Evolutionary conservation across 2,113 vertebrate species (phyloP).

Genomic region (Leucopsar rothschildi): DNA sequence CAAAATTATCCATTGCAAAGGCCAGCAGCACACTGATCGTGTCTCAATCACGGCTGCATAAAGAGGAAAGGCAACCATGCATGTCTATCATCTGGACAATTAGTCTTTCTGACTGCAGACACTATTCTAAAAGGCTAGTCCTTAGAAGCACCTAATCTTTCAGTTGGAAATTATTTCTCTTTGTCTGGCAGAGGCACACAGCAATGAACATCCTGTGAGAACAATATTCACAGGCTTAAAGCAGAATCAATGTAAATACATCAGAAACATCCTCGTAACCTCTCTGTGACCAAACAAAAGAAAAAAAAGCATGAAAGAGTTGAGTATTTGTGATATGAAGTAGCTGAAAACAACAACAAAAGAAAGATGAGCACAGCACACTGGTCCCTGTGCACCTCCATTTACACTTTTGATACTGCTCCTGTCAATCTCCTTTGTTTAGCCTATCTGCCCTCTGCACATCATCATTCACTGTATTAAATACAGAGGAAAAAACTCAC

Average conservation of each 20-base stretch:
- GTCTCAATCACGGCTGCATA: conserved; percentile 54
- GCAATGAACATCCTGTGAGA: not conserved
- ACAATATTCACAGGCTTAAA: not conserved
- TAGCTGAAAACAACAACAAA: not conserved
- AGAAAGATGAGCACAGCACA: not conserved
- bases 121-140: conserved; percentile 21
- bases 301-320: not conserved
- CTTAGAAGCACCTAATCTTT: conserved; percentile 44
- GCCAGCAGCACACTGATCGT: conserved; percentile 39
- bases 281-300: not conserved
- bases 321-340: not conserved
- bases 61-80: conserved; percentile 55
- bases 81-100: conserved; percentile 56
- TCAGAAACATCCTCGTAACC: not conserved
- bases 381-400: not conserved
- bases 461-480: not conserved
- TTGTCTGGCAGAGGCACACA: conserved; percentile 25
- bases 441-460: not conserved
- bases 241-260: not conserved
- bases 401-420: not conserved
- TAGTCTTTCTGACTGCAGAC: conserved; percentile 47
- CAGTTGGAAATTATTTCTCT: conserved; percentile 50
- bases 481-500: not conserved
- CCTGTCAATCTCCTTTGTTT: not conserved
- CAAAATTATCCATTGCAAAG: conserved; percentile 54